phyloP scores from a whole-genome alignment of 2,888 invertebrate genomes.

The Aradus depressus region DNA sequence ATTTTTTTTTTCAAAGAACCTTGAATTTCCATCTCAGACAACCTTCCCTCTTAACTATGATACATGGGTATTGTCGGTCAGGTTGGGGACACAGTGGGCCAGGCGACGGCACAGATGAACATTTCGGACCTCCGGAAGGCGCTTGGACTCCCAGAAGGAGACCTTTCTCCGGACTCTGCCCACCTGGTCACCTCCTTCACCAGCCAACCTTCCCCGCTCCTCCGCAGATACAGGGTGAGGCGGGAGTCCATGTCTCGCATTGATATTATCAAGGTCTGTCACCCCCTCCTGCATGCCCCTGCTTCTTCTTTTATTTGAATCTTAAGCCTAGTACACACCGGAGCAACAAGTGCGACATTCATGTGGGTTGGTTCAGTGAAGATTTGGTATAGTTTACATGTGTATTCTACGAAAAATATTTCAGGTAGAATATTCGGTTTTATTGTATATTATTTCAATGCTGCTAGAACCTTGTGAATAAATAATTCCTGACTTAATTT shows the following conservation, averaged over 20 bases:
- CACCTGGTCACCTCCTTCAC: conserved; percentile 31
- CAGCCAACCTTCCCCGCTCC: conserved; percentile 31
- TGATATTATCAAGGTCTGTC: conserved; percentile 67
- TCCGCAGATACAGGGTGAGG: conserved; percentile 51
- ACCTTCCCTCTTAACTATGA: no score
- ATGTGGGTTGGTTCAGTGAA: no score
- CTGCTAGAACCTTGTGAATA: no score
- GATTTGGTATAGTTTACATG: no score
- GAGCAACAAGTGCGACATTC: no score
- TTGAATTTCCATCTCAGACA: no score
- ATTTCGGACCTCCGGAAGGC: conserved; percentile 77
- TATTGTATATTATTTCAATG: no score
- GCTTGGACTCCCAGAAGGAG: conserved; percentile 56
- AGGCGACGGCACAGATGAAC: conserved; percentile 89
- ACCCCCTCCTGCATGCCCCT: background rate
- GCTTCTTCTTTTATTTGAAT: background rate
- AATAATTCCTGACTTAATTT: no score
- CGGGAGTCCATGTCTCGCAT: conserved; percentile 93
- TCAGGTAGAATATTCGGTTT: no score
- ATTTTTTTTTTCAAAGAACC: no score
- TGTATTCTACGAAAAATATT: no score
- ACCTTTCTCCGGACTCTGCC: conserved; percentile 37
- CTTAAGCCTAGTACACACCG: conserved; percentile 10
- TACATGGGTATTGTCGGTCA: no score
- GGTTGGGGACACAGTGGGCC: conserved; percentile 81